phyloP scores from a whole-genome alignment of 2,113 vertebrate genomes.

The Odontesthes bonariensis region DNA sequence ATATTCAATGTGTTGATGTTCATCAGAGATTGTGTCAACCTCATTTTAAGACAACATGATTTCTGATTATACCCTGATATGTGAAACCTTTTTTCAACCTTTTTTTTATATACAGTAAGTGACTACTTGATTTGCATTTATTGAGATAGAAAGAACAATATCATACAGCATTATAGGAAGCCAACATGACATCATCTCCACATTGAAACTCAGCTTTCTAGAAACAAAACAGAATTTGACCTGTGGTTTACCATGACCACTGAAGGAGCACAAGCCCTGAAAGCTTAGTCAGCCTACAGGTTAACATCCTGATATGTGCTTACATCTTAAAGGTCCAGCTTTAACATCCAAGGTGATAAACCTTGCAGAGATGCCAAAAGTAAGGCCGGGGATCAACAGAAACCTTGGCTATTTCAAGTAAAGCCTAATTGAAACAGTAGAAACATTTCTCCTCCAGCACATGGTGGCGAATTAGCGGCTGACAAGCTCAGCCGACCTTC shows the following conservation, averaged over 20 bases:
- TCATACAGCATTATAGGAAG: neutral
- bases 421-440: constrained; percentile 71
- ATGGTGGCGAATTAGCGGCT: constrained; percentile 7
- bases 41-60: too few species aligned
- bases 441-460: constrained; percentile 53
- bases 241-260: neutral
- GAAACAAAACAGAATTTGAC: neutral
- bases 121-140: constrained; percentile 7
- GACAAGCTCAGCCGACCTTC: neutral
- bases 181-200: neutral
- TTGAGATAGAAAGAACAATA: constrained; percentile 1
- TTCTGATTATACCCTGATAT: too few species aligned
- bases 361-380: constrained; percentile 47
- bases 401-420: constrained; percentile 68
- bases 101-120: too few species aligned
- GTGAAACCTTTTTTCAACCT: too few species aligned
- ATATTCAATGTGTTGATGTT: too few species aligned
- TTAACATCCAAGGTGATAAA: constrained; percentile 69
- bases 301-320: constrained; percentile 57
- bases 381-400: constrained; percentile 50
- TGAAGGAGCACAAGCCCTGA: neutral
- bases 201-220: neutral
- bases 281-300: constrained; percentile 23
- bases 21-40: too few species aligned
- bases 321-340: constrained; percentile 60